Evolutionary conservation across 2,113 vertebrate species (phyloP).

Genomic region (Gambusia holbrooki): DNA sequence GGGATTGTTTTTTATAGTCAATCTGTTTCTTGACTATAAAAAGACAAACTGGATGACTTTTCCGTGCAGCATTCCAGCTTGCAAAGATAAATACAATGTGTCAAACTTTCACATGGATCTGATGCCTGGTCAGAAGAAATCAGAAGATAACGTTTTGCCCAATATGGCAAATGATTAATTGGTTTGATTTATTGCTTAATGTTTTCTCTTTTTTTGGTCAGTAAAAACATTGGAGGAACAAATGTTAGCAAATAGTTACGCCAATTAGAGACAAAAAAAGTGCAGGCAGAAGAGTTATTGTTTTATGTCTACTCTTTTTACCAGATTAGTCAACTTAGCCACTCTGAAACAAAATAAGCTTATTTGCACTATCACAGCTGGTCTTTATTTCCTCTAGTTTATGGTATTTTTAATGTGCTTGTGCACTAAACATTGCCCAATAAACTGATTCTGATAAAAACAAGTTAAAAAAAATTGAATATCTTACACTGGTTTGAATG

Average conservation of each 20-base stretch:
- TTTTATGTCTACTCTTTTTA: background rate
- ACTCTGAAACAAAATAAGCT: no score
- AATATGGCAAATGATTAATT: background rate
- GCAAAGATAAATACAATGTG: constrained; percentile 35
- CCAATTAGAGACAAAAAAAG: no score
- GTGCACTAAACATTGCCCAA: no score
- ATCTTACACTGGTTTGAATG: no score
- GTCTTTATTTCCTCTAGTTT: no score
- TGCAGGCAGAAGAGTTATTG: background rate
- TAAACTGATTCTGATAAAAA: no score
- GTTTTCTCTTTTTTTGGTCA: background rate
- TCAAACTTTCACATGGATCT: constrained; percentile 18
- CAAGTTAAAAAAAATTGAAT: no score
- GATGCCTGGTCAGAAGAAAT: background rate
- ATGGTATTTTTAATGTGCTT: no score
- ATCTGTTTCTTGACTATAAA: constrained; percentile 65
- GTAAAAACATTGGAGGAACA: background rate
- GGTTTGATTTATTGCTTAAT: background rate
- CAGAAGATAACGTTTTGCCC: background rate
- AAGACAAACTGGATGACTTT: constrained; percentile 56
- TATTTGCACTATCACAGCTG: no score
- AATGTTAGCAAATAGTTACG: no score
- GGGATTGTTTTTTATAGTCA: constrained; percentile 68
- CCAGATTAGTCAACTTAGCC: no score
- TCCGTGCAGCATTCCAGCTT: constrained; percentile 55